Conservation (phyloP, 2,113 vertebrate genomes). For the Archocentrus centrarchus region DNA sequence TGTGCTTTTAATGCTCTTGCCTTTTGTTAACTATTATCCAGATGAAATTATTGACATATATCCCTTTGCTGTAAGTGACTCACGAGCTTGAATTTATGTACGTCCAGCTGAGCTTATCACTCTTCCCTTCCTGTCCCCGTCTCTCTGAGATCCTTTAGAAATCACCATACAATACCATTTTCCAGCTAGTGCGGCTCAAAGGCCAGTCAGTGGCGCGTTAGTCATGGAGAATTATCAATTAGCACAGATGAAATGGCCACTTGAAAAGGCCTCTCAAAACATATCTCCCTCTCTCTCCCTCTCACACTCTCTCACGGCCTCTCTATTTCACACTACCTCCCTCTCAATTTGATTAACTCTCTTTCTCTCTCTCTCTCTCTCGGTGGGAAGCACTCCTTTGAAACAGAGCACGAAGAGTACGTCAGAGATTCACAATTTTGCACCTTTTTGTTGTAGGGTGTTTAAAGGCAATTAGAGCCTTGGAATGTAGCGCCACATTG, state of each 20-base stretch:
- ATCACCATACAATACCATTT: slow-evolving; percentile 67
- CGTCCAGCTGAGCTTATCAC: slow-evolving; percentile 44
- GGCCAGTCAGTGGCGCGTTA: slow-evolving; percentile 69
- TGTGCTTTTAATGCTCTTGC: neutral
- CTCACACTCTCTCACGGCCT: slow-evolving; percentile 33
- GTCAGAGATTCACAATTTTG: slow-evolving; percentile 48
- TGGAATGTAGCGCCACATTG: slow-evolving; percentile 22
- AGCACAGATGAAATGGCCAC: slow-evolving; percentile 77
- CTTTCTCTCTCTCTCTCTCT: slow-evolving; percentile 16
- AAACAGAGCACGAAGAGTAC: slow-evolving; percentile 40
- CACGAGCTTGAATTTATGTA: slow-evolving; percentile 34
- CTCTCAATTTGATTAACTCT: slow-evolving; percentile 61
- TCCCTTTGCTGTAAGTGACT: slow-evolving; percentile 37
- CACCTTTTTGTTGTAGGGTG: slow-evolving; percentile 41
- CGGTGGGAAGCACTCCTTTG: slow-evolving; percentile 43
- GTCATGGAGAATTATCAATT: slow-evolving; percentile 79
- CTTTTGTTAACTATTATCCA: slow-evolving; percentile 29
- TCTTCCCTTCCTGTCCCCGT: slow-evolving; percentile 28
- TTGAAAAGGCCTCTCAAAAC: slow-evolving; percentile 76
- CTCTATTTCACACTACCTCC: slow-evolving; percentile 45
- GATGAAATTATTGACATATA: slow-evolving; percentile 39
- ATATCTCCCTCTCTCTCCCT: slow-evolving; percentile 58
- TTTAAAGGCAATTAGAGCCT: slow-evolving; percentile 57
- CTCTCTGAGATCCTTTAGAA: slow-evolving; percentile 61
- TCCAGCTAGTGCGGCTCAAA: slow-evolving; percentile 66